Base-by-base conservation (phyloP, 2,888 invertebrate species). In the Parnassius mnemosyne region DNA sequence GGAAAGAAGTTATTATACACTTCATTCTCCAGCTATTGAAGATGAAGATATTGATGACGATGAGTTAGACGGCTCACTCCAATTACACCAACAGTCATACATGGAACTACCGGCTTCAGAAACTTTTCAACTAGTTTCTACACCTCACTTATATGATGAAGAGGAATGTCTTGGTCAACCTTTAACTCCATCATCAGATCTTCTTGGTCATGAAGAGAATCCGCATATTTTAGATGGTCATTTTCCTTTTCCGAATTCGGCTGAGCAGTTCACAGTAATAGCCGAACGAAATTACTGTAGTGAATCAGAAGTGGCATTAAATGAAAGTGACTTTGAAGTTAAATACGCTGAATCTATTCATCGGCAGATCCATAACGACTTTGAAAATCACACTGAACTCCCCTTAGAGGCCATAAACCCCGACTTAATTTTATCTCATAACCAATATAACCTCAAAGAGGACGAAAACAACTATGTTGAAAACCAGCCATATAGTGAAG, bases 81-180 rank as follows among this genome's bases (percentile, higher is more conserved):
- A 85, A 5, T 46, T 56, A 10, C 71, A 73, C 60, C 88, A 89
- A 66, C 80, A 94, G 57, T 89, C 92, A 1, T 94, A 94, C 72
- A 84, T 94, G 44, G 90, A 94, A 69, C 84, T 95, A 58, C 92
- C 93, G 55, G 89, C 92, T 9, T 89, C 93, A 9, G 94, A 94
- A 77, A 89, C 93, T 3, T 95, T 94, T 74, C 94, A 95, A 71
- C 77, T 95, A 67, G 92, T 94, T 12, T 91, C 93, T 10, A 90
- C 92, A 10, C 90, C 92, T 57, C 87, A 89, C 69, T 78, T 92
- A 59, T 93, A 94, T 63, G 94, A 94, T 65, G 93, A 94, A 77
- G 94, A 94, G 65, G 94, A 94, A 70, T 93, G 93, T 56, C 71
- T 73, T 49, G 89, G 91, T 20, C 92, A 92, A 67, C 93, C 93